Base-by-base conservation (phyloP, 2,888 invertebrate genomes). In the Apantesis nais region DNA sequence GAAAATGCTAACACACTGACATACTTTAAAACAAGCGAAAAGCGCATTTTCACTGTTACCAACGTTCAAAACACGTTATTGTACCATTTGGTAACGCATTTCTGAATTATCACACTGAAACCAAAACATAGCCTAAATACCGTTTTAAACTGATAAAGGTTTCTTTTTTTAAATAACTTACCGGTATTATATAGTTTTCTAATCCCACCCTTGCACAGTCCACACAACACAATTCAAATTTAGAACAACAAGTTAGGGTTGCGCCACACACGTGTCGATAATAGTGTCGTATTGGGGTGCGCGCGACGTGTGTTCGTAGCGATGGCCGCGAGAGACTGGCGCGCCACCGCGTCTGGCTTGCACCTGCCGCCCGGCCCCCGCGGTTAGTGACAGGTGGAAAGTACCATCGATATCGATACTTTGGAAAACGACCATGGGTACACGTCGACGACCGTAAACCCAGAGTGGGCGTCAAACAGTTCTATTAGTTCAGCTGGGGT, bases 301-400 rank as follows among this genome's bases (percentile, higher is more conserved):
- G 80, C 88, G 89, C 90, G 91, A 90, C 93, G 93, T 92, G 91
- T 86, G 86, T 83, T 90, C 89, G 85, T 81, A 83, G 85, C 89
- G 89, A 85, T 78, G 87, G 88, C 87, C 93, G 93, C 92, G 93
- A 85, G 87, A 90, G 92, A 94, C 94, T 94, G 93, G 90, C 93
- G 94, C 94, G 93, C 93, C 94, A 92, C 88, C 85, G 89, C 90
- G 94, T 94, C 94, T 94, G 88, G 83, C 87, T 83, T 84, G 88
- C 93, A 92, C 92, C 93, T 92, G 93, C 86, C 93, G 92, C 91
- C 93, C 94, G 90, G 83, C 90, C 91, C 90, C 90, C 89, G 87
- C 89, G 78, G 75, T 74, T 90, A 92, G 91, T 86, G 91, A 88
- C 90, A 90, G 91, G 90, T 89, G 89, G 82, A 86, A 83, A 83